These are phyloP conservation scores for Adineta ricciae DNA, from an alignment of 2,888 invertebrate genomes.

Conservation along the genomic window DNA sequence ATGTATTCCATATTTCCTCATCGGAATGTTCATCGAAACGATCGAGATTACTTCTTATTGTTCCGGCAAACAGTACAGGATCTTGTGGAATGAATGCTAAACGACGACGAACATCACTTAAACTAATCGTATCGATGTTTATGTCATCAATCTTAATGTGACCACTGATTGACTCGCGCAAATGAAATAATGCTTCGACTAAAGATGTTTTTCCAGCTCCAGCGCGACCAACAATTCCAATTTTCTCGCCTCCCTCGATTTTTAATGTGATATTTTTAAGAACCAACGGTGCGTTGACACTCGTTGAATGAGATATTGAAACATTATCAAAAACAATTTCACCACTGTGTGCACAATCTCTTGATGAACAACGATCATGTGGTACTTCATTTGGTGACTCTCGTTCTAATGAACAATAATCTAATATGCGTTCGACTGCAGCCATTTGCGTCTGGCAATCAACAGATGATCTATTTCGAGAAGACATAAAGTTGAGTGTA, in stretches of 20 bases:
- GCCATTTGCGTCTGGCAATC: conserved; percentile 56
- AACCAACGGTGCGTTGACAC: conserved; percentile 58
- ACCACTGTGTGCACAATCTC: conserved; percentile 50
- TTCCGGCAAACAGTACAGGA: conserved; percentile 46
- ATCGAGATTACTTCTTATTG: conserved; percentile 45
- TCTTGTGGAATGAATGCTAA: conserved; percentile 73
- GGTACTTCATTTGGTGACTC: conserved; percentile 27
- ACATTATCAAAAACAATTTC: conserved; percentile 41
- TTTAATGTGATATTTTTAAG: conserved; percentile 54
- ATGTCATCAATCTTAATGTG: conserved; percentile 69
- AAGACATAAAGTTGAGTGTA: not conserved
- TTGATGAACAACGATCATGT: conserved; percentile 40
- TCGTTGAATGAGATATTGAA: conserved; percentile 54
- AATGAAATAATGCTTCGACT: conserved; percentile 67
- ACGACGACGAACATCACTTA: conserved; percentile 66
- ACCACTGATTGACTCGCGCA: conserved; percentile 67
- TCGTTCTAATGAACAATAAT: conserved; percentile 63
- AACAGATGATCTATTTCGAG: conserved; percentile 63
- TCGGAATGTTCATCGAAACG: conserved; percentile 44
- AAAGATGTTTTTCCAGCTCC: conserved; percentile 58
- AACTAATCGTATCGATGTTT: conserved; percentile 56
- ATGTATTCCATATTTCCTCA: conserved; percentile 41
- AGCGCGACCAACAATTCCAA: conserved; percentile 58
- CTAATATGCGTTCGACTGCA: conserved; percentile 69
- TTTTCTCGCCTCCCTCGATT: conserved; percentile 55